Percentiles rank a stretch among this genome's conserved stretches.
Conservation (phyloP, 2,113 vertebrate species). For the Paedocypris sp. region DNA sequence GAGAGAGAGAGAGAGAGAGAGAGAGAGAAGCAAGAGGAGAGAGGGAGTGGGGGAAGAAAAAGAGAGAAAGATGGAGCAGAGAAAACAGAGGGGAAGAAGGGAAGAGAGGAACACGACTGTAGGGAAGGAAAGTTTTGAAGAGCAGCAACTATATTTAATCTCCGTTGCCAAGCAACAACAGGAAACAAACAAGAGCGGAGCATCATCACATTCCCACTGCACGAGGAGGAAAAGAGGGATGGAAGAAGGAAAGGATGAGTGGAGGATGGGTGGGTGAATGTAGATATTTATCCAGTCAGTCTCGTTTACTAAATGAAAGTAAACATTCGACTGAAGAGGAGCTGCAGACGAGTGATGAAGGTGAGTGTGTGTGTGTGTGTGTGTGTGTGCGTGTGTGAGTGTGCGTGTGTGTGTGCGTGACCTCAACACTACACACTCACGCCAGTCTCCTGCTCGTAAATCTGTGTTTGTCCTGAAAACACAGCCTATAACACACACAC, state of each 20-base stretch:
- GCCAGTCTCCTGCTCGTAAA: no score
- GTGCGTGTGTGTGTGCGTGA: not conserved
- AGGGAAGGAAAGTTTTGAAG: conserved; percentile 61
- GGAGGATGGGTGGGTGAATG: no score
- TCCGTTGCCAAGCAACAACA: conserved; percentile 53
- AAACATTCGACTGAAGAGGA: conserved; percentile 9
- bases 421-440: conserved; percentile 21
- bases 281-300: no score
- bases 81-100: not conserved
- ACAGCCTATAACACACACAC: not conserved
- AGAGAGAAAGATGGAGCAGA: conserved; percentile 40
- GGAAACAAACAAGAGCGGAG: conserved; percentile 54
- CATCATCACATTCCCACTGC: conserved; percentile 11
- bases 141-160: conserved; percentile 66
- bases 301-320: no score
- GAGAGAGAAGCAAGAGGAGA: conserved; percentile 46
- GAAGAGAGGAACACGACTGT: conserved; percentile 50
- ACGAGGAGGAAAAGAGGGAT: no score
- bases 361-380: not conserved
- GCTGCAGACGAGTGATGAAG: not conserved
- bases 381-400: not conserved
- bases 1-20: not conserved
- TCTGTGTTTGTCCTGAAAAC: conserved; percentile 53
- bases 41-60: conserved; percentile 3
- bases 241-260: no score